Evolutionary conservation across 1,140 invertebrate genomes (phyloP).

Genomic region (Philotrypesis tridentata): DNA sequence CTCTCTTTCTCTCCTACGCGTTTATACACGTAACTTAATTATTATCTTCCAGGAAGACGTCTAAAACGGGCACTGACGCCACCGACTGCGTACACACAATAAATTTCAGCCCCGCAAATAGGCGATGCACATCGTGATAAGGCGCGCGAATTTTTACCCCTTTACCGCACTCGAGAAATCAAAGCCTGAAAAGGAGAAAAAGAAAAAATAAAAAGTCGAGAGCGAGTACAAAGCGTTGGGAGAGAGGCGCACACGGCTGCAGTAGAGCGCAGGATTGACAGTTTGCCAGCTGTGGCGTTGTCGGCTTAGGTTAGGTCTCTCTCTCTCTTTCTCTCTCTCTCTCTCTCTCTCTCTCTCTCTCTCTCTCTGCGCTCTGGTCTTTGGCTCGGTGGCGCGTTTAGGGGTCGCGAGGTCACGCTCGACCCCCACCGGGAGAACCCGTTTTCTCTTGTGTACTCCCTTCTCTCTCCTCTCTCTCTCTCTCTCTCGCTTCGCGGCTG

Average conservation of each 20-base stretch:
- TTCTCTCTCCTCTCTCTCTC: not conserved
- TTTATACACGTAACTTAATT: not conserved
- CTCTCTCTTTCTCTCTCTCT: not conserved
- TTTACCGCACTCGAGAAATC: not conserved
- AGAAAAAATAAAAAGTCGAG: not conserved
- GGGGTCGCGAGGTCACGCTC: conserved; percentile 60
- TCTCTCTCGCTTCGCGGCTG: not conserved
- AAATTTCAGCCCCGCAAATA: not conserved
- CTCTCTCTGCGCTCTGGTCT: not conserved
- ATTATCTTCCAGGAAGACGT: not conserved
- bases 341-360: not conserved
- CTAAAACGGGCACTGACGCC: not conserved
- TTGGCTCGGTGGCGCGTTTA: conserved; percentile 51
- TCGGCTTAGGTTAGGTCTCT: conserved; percentile 59
- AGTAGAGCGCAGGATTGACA: conserved; percentile 55
- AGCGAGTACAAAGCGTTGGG: not conserved
- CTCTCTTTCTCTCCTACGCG: no score
- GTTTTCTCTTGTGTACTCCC: not conserved
- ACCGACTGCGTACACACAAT: not conserved
- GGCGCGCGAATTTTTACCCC: not conserved
- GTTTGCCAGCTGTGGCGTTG: conserved; percentile 61
- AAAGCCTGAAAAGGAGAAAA: not conserved
- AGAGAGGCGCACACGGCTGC: not conserved
- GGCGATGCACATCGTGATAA: not conserved
- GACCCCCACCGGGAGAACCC: conserved; percentile 33